phyloP scores from a whole-genome alignment of 92 coral and sea anemone species.

The Porites evermanni region DNA sequence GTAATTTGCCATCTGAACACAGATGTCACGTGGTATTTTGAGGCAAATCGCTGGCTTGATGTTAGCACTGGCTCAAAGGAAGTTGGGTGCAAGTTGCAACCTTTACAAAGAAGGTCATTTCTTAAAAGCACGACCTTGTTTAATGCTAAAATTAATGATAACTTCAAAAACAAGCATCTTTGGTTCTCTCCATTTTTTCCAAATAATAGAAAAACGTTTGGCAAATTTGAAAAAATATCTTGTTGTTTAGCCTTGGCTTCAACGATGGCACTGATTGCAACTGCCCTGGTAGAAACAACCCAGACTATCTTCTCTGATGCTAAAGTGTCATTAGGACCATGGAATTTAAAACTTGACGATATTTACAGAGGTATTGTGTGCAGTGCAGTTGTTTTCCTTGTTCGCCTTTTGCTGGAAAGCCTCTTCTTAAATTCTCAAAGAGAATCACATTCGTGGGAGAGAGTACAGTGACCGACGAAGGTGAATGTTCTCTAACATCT shows the following conservation, averaged over 20 bases:
- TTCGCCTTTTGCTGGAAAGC: conserved; percentile 55
- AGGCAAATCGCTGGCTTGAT: conserved; percentile 79
- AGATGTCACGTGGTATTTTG: conserved; percentile 74
- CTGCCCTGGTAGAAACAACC: conserved; percentile 37
- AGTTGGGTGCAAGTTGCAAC: conserved; percentile 70
- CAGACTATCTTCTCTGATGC: conserved; percentile 25
- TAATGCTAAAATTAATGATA: conserved; percentile 50
- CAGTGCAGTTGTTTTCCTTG: conserved; percentile 51
- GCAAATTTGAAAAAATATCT: conserved; percentile 55
- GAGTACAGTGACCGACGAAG: background rate
- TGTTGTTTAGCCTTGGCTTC: conserved; percentile 53
- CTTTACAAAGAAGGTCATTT: conserved; percentile 44
- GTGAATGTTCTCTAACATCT: background rate
- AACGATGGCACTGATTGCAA: conserved; percentile 38
- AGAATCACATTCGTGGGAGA: conserved; percentile 35
- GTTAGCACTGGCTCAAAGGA: conserved; percentile 59
- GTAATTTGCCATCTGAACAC: conserved; percentile 72
- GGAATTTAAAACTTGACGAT: conserved; percentile 49
- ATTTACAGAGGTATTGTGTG: conserved; percentile 54
- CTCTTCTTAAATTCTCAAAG: conserved; percentile 48
- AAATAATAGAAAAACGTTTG: conserved; percentile 44
- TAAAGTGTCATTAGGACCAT: conserved; percentile 51
- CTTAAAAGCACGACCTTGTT: conserved; percentile 55
- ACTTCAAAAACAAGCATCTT: conserved; percentile 55
- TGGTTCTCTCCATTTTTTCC: conserved; percentile 68